These are phyloP conservation scores for Ianthella basta DNA, from an alignment of 37 sponge, comb jelly and placozoan genomes.

Conservation along the genomic window DNA sequence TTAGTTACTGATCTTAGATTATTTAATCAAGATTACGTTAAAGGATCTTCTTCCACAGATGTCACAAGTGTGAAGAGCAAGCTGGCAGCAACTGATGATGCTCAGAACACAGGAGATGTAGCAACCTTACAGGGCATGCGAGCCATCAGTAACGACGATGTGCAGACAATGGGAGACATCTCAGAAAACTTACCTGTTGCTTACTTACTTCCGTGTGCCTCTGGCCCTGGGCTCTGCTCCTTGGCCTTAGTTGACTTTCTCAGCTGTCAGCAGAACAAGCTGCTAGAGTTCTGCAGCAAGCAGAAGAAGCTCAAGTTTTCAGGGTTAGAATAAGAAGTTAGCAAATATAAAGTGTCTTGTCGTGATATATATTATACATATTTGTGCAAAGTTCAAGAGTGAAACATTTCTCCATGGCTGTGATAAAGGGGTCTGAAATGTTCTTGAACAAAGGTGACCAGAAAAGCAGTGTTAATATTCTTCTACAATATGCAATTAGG, in stretches of 20 bases:
- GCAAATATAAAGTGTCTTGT: not conserved
- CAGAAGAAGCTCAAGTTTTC: constrained; percentile 2
- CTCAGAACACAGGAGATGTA: not conserved
- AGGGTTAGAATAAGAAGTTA: not conserved
- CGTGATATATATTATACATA: constrained; percentile 3
- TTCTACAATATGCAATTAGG: no score
- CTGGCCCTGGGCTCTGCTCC: constrained; percentile 56
- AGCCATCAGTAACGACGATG: constrained; percentile 42
- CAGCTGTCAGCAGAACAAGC: constrained; percentile 58
- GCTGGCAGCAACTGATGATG: not conserved
- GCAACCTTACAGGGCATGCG: constrained; percentile 19
- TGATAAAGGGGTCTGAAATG: no score
- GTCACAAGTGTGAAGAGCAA: not conserved
- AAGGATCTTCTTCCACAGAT: no score
- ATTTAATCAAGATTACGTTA: not conserved
- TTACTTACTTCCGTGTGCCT: constrained; percentile 70
- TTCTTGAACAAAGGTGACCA: no score
- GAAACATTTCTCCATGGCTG: no score
- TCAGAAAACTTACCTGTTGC: constrained; percentile 42
- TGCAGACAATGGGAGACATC: constrained; percentile 8
- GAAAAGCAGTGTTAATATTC: no score
- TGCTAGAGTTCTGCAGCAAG: constrained; percentile 48
- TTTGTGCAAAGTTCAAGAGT: constrained; percentile 55
- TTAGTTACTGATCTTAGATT: not conserved
- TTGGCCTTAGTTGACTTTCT: constrained; percentile 67